Conservation (phyloP, 2,888 invertebrate species). For the Serripes groenlandicus region DNA sequence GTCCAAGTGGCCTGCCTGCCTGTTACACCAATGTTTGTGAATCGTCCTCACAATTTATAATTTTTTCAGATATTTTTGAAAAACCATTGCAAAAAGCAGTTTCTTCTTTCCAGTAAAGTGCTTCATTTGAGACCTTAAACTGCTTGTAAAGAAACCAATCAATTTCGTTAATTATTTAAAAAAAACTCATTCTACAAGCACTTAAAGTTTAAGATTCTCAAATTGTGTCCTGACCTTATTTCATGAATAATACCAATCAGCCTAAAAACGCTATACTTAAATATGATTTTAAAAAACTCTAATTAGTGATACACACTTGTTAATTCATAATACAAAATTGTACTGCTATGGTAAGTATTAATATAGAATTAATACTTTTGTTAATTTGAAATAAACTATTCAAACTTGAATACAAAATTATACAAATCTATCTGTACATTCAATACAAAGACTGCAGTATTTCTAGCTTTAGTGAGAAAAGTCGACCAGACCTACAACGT, state of each 20-base stretch:
- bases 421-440: background rate
- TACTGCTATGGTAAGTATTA: background rate
- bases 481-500: no score
- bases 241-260: background rate
- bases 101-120: background rate
- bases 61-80: no score
- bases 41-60: no score
- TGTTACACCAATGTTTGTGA: no score
- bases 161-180: background rate
- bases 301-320: background rate
- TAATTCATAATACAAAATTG: background rate
- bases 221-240: background rate
- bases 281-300: conserved; percentile 9
- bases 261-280: conserved; percentile 9
- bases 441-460: background rate
- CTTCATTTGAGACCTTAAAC: background rate
- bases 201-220: background rate
- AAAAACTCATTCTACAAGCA: background rate
- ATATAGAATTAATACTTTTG: conserved; percentile 5
- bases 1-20: no score
- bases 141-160: no score
- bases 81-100: background rate
- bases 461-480: background rate
- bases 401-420: conserved; percentile 21
- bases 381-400: conserved; percentile 22